Percentiles rank a stretch among this genome's conserved stretches.
Evolutionary conservation across 2,888 invertebrate genomes (phyloP).

Genomic region (Scelioninae gen. 1): DNA sequence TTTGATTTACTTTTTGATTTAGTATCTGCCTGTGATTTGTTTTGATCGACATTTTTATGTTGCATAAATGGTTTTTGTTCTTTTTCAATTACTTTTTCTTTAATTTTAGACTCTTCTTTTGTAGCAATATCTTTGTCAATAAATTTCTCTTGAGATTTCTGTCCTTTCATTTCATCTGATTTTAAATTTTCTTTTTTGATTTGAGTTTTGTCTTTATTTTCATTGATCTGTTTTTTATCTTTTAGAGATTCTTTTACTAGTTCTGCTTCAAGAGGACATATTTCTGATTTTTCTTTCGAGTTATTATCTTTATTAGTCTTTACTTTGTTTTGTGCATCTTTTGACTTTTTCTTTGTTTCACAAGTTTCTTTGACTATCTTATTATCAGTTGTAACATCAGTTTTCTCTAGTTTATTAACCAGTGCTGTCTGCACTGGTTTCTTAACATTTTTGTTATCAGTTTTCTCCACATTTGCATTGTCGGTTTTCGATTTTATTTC

Average conservation of each 20-base stretch:
- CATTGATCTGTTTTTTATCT: neutral
- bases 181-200: conserved; percentile 35
- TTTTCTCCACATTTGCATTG: conserved; percentile 25
- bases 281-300: neutral
- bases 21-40: conserved; percentile 34
- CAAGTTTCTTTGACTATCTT: conserved; percentile 1
- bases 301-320: conserved; percentile 49
- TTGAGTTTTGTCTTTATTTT: neutral
- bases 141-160: conserved; percentile 35
- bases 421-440: conserved; percentile 8
- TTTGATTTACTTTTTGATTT: conserved; percentile 46
- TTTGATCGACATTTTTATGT: conserved; percentile 70
- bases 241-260: neutral
- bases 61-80: neutral
- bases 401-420: conserved; percentile 20
- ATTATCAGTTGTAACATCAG: conserved; percentile 26
- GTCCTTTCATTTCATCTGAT: conserved; percentile 21
- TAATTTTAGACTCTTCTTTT: conserved; percentile 47
- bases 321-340: conserved; percentile 41
- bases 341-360: neutral
- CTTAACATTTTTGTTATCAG: conserved; percentile 38
- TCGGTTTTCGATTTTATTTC: conserved; percentile 62
- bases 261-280: neutral
- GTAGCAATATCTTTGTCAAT: conserved; percentile 1
- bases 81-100: neutral